Base-by-base conservation (phyloP, 2,113 vertebrate genomes). In the Burhinus oedicnemus region DNA sequence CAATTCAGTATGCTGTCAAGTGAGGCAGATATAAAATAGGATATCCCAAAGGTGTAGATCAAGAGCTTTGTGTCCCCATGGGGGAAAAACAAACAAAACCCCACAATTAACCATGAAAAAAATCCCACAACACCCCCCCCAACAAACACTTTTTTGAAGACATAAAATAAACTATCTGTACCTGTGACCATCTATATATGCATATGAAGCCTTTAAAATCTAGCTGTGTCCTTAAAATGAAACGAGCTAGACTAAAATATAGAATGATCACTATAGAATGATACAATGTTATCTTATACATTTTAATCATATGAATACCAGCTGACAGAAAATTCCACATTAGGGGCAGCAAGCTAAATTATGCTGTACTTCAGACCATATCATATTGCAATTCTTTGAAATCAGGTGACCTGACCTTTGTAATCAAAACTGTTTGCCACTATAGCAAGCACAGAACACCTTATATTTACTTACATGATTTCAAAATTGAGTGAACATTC, bases 51-150 rank as follows among this genome's bases (percentile, higher is more conserved):
- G n/a, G 16, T 52, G 34, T 8, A 69, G 22, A 62, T 75, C 51
- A 87, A 81, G 66, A 87, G 29, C 25, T 60, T 7, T n/a, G 36
- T 61, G 32, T 8, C 34, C 22, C 10, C 8, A 12, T 5, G 32
- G 40, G 19, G 16, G 44, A 81, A 92, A 34, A 60, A 45, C 9
- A 89, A 88, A 70, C 25, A 44, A 54, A 70, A 15, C 2, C 2
- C 14, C 26, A 68, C 7, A 77, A n/a, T 30, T 66, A 65, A 88
- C 15, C n/a, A 82, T 23, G 57, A 68, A 74, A 91, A 55, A 14
- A 0, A 2, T 44, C 21, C 6, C 38, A 68, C 18, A 42, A 51
- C 29, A 2, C 5, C 19, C 27, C 16, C 15, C 5, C 4, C 45
- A 34, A 22, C 4, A 68, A 61, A 12, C 14, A 71, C 4, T 69